phyloP scores from a whole-genome alignment of 2,113 vertebrate species.

The Pampusana beccarii region DNA sequence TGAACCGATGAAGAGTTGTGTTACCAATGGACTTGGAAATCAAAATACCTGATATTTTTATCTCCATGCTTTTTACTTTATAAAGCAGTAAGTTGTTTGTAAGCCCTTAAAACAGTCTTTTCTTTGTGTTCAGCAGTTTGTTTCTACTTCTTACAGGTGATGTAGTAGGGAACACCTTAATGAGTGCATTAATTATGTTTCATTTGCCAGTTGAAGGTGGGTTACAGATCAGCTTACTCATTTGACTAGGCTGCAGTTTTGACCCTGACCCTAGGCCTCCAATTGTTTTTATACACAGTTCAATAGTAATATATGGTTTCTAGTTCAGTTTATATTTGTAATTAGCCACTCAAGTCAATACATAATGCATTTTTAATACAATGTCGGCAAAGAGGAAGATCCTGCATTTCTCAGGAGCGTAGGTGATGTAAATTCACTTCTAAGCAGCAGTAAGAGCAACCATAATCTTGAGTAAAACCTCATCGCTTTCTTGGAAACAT shows the following conservation, averaged over 20 bases:
- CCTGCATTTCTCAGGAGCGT: background rate
- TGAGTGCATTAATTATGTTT: background rate
- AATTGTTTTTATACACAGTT: background rate
- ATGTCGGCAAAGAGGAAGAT: background rate
- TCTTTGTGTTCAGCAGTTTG: background rate
- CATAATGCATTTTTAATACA: background rate
- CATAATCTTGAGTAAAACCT: background rate
- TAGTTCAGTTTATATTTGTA: background rate
- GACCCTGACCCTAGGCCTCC: background rate
- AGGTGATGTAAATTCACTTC: background rate
- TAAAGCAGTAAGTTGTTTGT: background rate
- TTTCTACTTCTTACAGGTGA: background rate
- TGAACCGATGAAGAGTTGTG: background rate
- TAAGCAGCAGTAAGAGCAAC: background rate
- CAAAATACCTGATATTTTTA: background rate
- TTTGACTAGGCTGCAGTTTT: background rate
- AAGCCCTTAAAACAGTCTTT: background rate
- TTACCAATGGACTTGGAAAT: background rate
- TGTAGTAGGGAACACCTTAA: background rate
- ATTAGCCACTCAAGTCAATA: background rate
- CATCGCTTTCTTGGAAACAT: background rate
- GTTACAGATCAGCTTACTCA: background rate
- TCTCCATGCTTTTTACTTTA: background rate
- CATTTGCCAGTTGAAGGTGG: background rate
- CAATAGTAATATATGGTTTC: background rate